Evolutionary conservation across 2,888 invertebrate species (phyloP).

Genomic region (Cabera pusaria): DNA sequence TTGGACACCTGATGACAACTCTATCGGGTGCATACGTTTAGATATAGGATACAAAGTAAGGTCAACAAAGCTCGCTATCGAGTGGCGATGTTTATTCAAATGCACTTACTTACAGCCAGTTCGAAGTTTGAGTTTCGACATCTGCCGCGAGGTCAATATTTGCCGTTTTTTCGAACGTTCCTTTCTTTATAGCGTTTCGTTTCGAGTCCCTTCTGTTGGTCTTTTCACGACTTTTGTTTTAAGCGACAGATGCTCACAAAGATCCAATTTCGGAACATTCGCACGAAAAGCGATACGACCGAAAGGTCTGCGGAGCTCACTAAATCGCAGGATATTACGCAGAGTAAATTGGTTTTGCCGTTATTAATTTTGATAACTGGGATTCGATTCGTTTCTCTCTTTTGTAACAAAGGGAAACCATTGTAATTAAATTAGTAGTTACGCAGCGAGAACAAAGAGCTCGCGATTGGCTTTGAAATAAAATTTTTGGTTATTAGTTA

Average conservation of each 20-base stretch:
- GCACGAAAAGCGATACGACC: slow-evolving; percentile 54
- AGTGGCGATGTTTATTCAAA: slow-evolving; percentile 78
- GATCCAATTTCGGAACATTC: slow-evolving; percentile 34
- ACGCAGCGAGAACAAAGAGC: slow-evolving; percentile 58
- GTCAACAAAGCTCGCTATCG: slow-evolving; percentile 75
- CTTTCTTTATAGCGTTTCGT: slow-evolving; percentile 52
- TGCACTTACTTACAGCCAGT: slow-evolving; percentile 67
- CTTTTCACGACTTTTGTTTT: slow-evolving; percentile 51
- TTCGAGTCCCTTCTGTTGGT: slow-evolving; percentile 44
- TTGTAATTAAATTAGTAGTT: slow-evolving; percentile 77
- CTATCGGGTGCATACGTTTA: slow-evolving; percentile 50
- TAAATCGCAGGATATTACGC: slow-evolving; percentile 76
- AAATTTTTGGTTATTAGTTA: slow-evolving; percentile 40
- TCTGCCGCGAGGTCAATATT: slow-evolving; percentile 81
- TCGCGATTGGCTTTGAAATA: slow-evolving; percentile 52
- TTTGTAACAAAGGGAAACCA: slow-evolving; percentile 81
- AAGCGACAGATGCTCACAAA: slow-evolving; percentile 36
- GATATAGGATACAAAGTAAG: slow-evolving; percentile 71
- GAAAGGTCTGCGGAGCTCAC: slow-evolving; percentile 57
- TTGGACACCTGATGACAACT: slow-evolving; percentile 72
- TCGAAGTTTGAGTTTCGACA: slow-evolving; percentile 75
- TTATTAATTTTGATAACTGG: slow-evolving; percentile 82
- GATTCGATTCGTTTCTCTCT: slow-evolving; percentile 82
- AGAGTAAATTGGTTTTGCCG: slow-evolving; percentile 76
- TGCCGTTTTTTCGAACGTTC: slow-evolving; percentile 65